Conservation (phyloP, 1,140 invertebrate species). For the Dreissena rostriformis region DNA sequence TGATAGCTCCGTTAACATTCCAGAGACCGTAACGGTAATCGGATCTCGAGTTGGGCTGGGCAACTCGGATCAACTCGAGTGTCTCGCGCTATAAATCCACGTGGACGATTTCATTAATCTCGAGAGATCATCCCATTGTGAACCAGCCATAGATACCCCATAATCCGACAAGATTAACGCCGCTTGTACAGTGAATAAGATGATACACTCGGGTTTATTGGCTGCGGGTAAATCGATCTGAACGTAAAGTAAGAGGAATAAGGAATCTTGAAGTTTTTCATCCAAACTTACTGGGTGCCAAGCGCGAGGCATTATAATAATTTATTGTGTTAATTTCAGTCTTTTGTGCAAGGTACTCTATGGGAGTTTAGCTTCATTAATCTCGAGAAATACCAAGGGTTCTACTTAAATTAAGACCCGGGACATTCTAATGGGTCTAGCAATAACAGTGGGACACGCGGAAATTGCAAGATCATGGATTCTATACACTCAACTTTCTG, state of each 20-base stretch:
- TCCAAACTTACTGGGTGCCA: constrained; percentile 20
- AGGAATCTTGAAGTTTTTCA: constrained; percentile 20
- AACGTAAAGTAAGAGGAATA: background rate
- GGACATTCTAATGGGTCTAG: no score
- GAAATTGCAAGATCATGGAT: no score
- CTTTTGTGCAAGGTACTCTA: constrained; percentile 1
- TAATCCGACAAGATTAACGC: constrained; percentile 33
- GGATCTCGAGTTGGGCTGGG: constrained; percentile 16
- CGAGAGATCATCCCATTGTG: constrained; percentile 11
- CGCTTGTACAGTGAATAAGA: constrained; percentile 24
- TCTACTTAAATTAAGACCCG: no score
- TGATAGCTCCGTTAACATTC: no score
- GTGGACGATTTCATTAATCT: constrained; percentile 36
- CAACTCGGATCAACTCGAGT: no score
- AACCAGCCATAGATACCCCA: constrained; percentile 34
- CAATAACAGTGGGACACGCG: no score
- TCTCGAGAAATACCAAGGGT: background rate
- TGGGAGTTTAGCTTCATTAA: background rate
- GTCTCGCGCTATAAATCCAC: constrained; percentile 42
- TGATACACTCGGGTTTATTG: constrained; percentile 20
- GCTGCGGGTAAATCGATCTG: constrained; percentile 35
- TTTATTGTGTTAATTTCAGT: background rate
- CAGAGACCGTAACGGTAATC: constrained; percentile 2
- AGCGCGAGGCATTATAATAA: background rate
- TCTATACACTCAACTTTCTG: no score